Percentiles rank a stretch among this genome's conserved stretches.
Evolutionary conservation across 2,113 vertebrate species (phyloP).

Genomic region (Lycaon pictus): DNA sequence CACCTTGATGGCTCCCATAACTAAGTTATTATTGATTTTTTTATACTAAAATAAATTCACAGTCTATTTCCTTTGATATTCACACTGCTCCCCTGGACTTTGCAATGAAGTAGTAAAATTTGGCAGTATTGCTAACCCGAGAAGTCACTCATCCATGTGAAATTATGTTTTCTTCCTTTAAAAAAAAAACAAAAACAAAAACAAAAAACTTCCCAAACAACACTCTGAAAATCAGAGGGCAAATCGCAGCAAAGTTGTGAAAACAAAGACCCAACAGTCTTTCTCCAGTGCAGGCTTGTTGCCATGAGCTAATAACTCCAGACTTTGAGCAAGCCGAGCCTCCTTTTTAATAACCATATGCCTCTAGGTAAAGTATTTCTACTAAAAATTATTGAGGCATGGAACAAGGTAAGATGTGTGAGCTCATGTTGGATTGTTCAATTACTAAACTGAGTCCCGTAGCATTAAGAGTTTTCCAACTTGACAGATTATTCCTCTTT

Average conservation of each 20-base stretch:
- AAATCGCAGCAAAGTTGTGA: constrained; percentile 86
- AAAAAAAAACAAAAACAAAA: background rate
- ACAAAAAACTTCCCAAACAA: constrained; percentile 82
- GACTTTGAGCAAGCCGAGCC: constrained; percentile 88
- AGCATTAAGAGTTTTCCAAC: constrained; percentile 87
- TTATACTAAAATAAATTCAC: constrained; percentile 66
- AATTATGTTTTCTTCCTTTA: constrained; percentile 57
- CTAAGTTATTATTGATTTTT: constrained; percentile 59
- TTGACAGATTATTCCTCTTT: constrained; percentile 90
- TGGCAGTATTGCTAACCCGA: constrained; percentile 41
- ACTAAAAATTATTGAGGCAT: constrained; percentile 91
- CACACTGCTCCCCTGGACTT: constrained; percentile 28
- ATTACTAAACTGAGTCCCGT: constrained; percentile 86
- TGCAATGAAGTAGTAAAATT: constrained; percentile 58
- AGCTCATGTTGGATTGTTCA: constrained; percentile 90
- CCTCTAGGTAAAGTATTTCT: constrained; percentile 91
- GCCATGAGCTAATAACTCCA: constrained; percentile 91
- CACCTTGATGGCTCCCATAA: constrained; percentile 45
- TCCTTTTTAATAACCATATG: constrained; percentile 90
- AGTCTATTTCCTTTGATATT: constrained; percentile 69
- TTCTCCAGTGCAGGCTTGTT: constrained; percentile 90
- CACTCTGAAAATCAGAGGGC: constrained; percentile 86
- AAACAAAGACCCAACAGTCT: constrained; percentile 89
- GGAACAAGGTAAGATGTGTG: constrained; percentile 91
- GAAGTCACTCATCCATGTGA: constrained; percentile 61